phyloP scores from a whole-genome alignment of 2,113 vertebrate genomes.

The Recurvirostra avosetta region DNA sequence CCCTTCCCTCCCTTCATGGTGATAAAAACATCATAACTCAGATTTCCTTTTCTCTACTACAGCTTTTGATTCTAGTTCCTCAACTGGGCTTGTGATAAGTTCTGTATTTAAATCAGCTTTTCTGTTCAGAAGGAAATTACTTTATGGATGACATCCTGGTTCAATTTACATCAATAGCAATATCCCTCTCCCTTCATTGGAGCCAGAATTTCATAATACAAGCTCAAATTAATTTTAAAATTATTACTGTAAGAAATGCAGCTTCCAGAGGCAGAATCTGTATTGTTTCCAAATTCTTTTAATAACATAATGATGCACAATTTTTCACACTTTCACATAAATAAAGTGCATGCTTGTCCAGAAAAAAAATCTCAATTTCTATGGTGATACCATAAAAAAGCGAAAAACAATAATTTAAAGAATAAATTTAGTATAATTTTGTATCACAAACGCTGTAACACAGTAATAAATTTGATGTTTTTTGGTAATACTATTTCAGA shows the following conservation, averaged over 20 bases:
- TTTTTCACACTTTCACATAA: background rate
- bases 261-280: background rate
- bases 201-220: background rate
- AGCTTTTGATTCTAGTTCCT: background rate
- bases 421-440: background rate
- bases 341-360: background rate
- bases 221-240: constrained; percentile 2
- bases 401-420: background rate
- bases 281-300: background rate
- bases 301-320: background rate
- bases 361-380: background rate
- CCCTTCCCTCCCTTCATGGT: background rate
- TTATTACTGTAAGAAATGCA: background rate
- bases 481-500: background rate
- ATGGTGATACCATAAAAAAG: background rate
- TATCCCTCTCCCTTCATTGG: background rate
- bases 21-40: background rate
- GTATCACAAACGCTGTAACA: background rate
- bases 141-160: constrained; percentile 13
- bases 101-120: background rate
- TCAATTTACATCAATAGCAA: background rate
- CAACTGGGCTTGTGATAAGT: background rate
- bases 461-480: background rate
- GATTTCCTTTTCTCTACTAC: background rate
- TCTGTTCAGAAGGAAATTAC: background rate